Conservation (phyloP, 2,113 vertebrate genomes). For the Limanda limanda region DNA sequence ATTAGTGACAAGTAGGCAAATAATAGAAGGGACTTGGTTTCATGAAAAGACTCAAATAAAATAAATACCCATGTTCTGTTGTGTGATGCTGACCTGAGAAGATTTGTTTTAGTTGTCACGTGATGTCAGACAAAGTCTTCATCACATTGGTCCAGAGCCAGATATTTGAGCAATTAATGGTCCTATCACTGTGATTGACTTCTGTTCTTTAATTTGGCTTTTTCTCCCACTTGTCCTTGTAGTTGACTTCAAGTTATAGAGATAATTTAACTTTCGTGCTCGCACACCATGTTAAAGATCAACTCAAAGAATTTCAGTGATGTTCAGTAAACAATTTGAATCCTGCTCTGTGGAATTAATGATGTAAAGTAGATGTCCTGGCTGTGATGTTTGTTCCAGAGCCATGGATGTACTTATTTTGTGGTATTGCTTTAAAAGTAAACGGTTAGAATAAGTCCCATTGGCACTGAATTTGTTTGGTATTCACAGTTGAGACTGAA, state of each 20-base stretch:
- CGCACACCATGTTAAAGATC: not conserved
- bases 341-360: not conserved
- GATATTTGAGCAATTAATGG: too few relatives aligned
- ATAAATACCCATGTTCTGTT: not conserved
- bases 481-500: not conserved
- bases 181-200: too few relatives aligned
- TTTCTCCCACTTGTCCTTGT: not conserved
- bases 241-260: not conserved
- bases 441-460: not conserved
- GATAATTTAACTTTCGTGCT: too few relatives aligned
- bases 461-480: too few relatives aligned
- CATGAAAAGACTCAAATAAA: not conserved
- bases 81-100: not conserved
- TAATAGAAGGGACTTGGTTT: not conserved
- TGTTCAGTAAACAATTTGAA: not conserved
- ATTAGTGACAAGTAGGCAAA: not conserved
- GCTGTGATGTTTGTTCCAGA: not conserved
- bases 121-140: not conserved
- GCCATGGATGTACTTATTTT: too few relatives aligned
- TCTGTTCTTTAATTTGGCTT: not conserved
- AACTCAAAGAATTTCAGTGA: not conserved
- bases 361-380: not conserved
- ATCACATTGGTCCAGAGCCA: too few relatives aligned
- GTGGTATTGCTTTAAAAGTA: conserved; percentile 17
- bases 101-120: not conserved